Conservation (phyloP, 2,888 invertebrate species). For the Trissonchulus latispiculum region DNA sequence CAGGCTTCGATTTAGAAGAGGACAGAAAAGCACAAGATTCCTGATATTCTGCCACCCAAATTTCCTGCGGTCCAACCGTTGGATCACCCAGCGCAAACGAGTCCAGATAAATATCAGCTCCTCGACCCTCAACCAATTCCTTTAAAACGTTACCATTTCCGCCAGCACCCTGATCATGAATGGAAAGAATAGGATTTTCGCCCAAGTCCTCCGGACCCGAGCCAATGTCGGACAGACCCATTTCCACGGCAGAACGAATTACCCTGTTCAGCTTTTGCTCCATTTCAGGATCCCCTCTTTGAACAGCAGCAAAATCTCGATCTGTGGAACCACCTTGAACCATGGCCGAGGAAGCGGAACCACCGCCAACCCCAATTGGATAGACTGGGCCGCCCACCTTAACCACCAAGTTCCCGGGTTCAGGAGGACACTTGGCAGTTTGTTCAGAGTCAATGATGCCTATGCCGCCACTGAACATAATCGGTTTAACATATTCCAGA, state of each 20-base stretch:
- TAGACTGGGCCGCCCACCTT: no score
- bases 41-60: conserved; percentile 98
- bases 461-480: no score
- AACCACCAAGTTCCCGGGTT: no score
- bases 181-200: conserved; percentile 78
- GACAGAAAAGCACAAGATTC: conserved; percentile 78
- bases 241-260: conserved; percentile 79
- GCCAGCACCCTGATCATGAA: conserved; percentile 99
- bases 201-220: no score
- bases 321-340: no score
- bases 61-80: conserved; percentile 77
- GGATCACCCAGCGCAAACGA: conserved; percentile 85
- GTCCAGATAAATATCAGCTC: conserved; percentile 75
- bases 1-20: conserved; percentile 54
- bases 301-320: conserved; percentile 88
- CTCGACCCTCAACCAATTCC: conserved; percentile 86
- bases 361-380: no score
- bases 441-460: no score
- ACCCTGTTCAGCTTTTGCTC: conserved; percentile 90
- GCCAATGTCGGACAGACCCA: no score
- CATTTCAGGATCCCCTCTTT: conserved; percentile 95
- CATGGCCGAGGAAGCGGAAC: no score
- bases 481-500: no score
- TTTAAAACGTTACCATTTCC: conserved; percentile 84
- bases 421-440: not conserved